A percentile compares a stretch with the other conserved stretches of the same genome.
These are phyloP conservation scores for Drosophila limbata DNA, from an alignment of 2,888 invertebrate species.

Conservation along the genomic window DNA sequence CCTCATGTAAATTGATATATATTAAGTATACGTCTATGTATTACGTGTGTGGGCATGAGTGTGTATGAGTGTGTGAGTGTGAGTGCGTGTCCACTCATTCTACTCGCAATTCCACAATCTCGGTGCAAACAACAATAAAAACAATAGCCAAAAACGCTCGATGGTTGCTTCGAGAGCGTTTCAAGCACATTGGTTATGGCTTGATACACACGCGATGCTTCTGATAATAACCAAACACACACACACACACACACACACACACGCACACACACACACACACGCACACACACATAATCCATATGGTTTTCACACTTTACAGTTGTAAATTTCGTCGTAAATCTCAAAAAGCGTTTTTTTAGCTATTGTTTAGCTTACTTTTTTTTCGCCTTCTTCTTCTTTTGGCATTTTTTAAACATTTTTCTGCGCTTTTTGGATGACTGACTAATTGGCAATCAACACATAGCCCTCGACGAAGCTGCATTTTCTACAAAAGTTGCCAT, in stretches of 20 bases:
- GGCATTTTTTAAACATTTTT: conserved; percentile 1
- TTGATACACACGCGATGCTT: conserved; percentile 41
- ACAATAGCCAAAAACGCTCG: conserved; percentile 12
- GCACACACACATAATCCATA: background rate
- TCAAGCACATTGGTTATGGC: conserved; percentile 46
- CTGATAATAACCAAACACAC: conserved; percentile 20
- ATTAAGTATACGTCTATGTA: conserved; percentile 7
- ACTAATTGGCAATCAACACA: conserved; percentile 10
- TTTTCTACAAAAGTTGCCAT: conserved; percentile 1
- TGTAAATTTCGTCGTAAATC: conserved; percentile 29
- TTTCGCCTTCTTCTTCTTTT: background rate
- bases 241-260: conserved; percentile 3
- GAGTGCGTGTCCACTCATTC: background rate
- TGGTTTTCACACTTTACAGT: conserved; percentile 39
- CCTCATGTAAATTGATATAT: conserved; percentile 42
- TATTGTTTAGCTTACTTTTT: conserved; percentile 14
- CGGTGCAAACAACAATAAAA: conserved; percentile 47
- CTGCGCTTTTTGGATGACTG: conserved; percentile 1
- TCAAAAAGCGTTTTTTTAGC: background rate
- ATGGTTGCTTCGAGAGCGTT: conserved; percentile 21
- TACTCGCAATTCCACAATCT: conserved; percentile 20
- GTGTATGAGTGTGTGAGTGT: background rate
- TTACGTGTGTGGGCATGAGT: background rate
- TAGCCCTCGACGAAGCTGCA: background rate
- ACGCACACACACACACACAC: background rate